phyloP scores from a whole-genome alignment of 2,888 invertebrate species.

The Coecobrya sp. region DNA sequence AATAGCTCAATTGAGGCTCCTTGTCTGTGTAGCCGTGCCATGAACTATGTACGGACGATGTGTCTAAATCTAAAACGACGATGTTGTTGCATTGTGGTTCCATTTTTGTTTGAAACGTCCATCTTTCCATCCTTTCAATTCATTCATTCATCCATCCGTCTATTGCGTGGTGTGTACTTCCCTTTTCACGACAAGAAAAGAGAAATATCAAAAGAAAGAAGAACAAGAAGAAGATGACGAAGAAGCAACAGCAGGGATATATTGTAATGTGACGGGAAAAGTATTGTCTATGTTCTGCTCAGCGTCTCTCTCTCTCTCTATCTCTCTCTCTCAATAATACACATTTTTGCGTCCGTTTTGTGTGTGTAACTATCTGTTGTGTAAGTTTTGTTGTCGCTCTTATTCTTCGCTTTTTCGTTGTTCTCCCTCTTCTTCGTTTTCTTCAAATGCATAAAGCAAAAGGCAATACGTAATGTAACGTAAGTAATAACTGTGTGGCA shows the following conservation, averaged over 20 bases:
- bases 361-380: constrained; percentile 75
- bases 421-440: constrained; percentile 64
- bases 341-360: constrained; percentile 81
- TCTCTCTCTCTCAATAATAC: constrained; percentile 75
- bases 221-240: constrained; percentile 69
- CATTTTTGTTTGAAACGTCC: constrained; percentile 80
- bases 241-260: constrained; percentile 79
- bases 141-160: constrained; percentile 73
- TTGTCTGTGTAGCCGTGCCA: constrained; percentile 70
- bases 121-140: constrained; percentile 79
- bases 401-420: constrained; percentile 51
- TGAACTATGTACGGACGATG: constrained; percentile 64
- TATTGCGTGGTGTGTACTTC: constrained; percentile 75
- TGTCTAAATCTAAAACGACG: constrained; percentile 62
- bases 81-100: constrained; percentile 76
- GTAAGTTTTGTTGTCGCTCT: constrained; percentile 80
- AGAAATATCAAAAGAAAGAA: constrained; percentile 76
- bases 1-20: constrained; percentile 81
- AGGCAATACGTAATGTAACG: constrained; percentile 82
- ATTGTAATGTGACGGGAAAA: constrained; percentile 83
- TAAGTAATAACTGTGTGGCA: constrained; percentile 79
- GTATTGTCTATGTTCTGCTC: constrained; percentile 81
- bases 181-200: constrained; percentile 73
- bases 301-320: constrained; percentile 75
- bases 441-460: constrained; percentile 76